Conservation (phyloP, 2,113 vertebrate genomes). For the Prunella himalayana region DNA sequence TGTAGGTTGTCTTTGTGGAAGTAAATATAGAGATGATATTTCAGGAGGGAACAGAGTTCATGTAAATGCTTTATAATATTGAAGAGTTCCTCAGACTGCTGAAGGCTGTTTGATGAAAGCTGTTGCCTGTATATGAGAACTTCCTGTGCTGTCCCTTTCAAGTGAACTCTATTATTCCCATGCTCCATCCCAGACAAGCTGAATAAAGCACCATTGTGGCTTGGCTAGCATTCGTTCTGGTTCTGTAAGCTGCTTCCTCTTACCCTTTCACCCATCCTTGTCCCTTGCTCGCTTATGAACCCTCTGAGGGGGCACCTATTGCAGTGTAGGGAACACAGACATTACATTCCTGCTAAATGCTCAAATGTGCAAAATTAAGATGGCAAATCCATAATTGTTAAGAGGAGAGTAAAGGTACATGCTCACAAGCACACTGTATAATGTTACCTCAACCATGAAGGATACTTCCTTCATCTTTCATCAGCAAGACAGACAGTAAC, state of each 20-base stretch:
- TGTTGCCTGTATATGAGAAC: neutral
- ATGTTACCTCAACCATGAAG: neutral
- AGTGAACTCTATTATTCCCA: neutral
- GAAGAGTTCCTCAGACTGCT: neutral
- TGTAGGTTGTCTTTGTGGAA: neutral
- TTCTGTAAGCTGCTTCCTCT: neutral
- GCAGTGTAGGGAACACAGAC: rapidly evolving
- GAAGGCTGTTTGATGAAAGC: neutral
- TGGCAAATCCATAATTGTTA: neutral
- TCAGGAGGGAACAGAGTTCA: neutral
- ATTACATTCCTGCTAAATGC: neutral
- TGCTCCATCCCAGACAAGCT: neutral
- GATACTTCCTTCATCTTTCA: neutral
- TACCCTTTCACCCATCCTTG: neutral
- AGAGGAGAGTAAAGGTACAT: neutral
- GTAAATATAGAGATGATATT: neutral
- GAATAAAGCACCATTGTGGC: neutral
- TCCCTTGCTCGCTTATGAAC: neutral
- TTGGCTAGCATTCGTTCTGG: neutral
- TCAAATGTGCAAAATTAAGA: neutral
- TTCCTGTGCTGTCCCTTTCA: neutral
- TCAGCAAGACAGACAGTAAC: neutral
- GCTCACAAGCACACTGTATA: rapidly evolving
- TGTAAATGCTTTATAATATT: neutral
- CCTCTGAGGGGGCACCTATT: neutral